Evolutionary conservation across 2,113 vertebrate genomes (phyloP).

Genomic region (Scatophagus argus): DNA sequence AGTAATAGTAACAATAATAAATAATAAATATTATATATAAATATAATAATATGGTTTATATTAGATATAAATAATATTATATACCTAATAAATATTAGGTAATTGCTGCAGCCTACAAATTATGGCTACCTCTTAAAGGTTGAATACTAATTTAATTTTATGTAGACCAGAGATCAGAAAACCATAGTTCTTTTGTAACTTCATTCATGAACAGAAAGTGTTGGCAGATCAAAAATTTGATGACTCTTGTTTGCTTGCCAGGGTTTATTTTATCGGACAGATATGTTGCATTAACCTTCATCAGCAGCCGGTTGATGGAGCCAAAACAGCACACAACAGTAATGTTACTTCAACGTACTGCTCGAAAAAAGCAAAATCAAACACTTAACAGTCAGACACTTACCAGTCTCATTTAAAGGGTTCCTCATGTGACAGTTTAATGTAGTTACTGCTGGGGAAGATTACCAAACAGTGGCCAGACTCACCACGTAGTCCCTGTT

Average conservation of each 20-base stretch:
- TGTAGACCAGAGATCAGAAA: background rate
- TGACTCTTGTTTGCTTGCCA: background rate
- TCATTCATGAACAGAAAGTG: constrained; percentile 5
- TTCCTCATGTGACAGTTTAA: background rate
- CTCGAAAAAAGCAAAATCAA: background rate
- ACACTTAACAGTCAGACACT: background rate
- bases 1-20: no score
- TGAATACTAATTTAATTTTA: background rate
- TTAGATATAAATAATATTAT: no score
- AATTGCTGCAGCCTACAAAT: no score
- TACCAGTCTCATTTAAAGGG: background rate
- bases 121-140: no score
- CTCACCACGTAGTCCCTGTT: background rate
- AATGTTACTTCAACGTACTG: constrained; percentile 26
- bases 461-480: background rate
- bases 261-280: background rate
- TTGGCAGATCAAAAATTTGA: background rate
- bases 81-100: no score
- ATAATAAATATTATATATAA: no score
- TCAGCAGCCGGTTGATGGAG: constrained; percentile 36
- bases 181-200: background rate
- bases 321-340: constrained; percentile 20
- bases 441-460: background rate
- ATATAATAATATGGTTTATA: no score
- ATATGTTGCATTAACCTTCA: background rate